Conservation (phyloP, 2,797 vertebrate species). For the Sebastes itinus region DNA sequence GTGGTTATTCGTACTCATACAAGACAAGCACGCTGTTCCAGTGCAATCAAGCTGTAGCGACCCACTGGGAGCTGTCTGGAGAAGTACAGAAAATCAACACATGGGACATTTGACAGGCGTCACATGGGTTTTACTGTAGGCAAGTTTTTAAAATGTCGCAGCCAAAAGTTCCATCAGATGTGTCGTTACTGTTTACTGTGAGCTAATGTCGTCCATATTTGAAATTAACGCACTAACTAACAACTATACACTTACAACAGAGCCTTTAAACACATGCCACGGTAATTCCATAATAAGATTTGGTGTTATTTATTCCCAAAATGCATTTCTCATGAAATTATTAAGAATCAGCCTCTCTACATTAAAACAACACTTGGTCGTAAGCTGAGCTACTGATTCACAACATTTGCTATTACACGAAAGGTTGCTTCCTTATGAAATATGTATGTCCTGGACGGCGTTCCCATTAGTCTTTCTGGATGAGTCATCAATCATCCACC, state of each 20-base stretch:
- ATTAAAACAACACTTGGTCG: not conserved
- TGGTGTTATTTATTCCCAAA: not conserved
- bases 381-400: conserved; percentile 24
- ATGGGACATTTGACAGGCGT: not conserved
- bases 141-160: not conserved
- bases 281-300: not conserved
- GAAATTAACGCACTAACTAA: not conserved
- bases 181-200: not conserved
- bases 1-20: not conserved
- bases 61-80: not conserved
- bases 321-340: not conserved
- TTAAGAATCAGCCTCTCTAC: not conserved
- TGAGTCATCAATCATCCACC: conserved; percentile 63
- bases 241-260: not conserved
- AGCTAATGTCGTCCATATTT: not conserved
- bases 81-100: not conserved
- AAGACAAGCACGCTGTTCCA: not conserved
- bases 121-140: not conserved
- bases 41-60: conserved; percentile 2
- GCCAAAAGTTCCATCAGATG: not conserved
- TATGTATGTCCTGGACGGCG: conserved; percentile 33
- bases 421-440: conserved; percentile 43
- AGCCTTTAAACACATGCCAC: not conserved
- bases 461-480: conserved; percentile 45
- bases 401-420: conserved; percentile 32